Evolutionary conservation across 2,113 vertebrate species (phyloP), one percentile per base, ranked within the genome.

Genomic region (Jaculus jaculus): DNA sequence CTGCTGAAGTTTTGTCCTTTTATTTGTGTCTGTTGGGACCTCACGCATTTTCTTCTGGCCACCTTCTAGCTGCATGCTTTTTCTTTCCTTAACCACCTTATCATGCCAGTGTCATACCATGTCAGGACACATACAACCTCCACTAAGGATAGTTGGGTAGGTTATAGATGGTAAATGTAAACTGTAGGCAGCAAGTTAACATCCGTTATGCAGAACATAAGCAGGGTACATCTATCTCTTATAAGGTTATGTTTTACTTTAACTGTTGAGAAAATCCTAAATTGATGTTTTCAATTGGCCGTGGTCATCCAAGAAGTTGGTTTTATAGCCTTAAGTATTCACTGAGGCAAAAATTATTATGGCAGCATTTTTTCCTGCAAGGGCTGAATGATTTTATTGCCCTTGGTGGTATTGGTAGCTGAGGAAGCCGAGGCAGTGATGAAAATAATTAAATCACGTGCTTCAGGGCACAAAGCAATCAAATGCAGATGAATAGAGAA

Each of bases 381-480:
- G 96, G 96, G 97, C 97, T 98, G 98, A 98, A 97, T 98, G 97
- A 98, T 97, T 98, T 98, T 98, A 98, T 98, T 97, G 97, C 96
- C 94, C 18, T 98, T 98, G 96, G 97, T 97, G 98, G 97, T 96
- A 98, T 96, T 98, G 97, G 97, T 98, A 98, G 98, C 98, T 92
- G 97, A 97, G 98, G 97, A 98, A 98, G 97, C 97, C 81, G 96
- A 98, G 94, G 98, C 98, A 98, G 98, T 98, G 98, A 98, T 98
- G 98, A 98, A 97, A 97, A 97, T 98, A 98, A 98, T 98, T 98
- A 97, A 98, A 98, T 98, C 98, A 97, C 97, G 98, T 98, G 98
- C 98, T 98, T 98, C 98, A 97, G 97, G 97, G 98, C 98, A 98
- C 97, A 97, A 84, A 97, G 97, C 98, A 98, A 98, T 98, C 98